Base-by-base conservation (phyloP, 1,140 invertebrate species). In the Drosophila ficusphila region DNA sequence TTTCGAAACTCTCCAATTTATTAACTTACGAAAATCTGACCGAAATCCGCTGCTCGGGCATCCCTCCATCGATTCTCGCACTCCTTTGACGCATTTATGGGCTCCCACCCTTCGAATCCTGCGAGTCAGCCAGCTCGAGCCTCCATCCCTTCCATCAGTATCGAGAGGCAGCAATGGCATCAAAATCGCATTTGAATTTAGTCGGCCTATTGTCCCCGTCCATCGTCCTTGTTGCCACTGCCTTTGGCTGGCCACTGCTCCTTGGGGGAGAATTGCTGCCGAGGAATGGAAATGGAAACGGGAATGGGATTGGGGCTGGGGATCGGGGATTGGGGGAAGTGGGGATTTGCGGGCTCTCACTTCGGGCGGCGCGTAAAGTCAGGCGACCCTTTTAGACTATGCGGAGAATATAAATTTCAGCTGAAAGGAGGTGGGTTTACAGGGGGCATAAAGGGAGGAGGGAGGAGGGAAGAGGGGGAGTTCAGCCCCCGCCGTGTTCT, bases 101-200 rank as follows among this genome's bases (percentile, higher is more conserved):
- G 61, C 44, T 41, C 16, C 19, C 23, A 16, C 25, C 16, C 31
- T n/a, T 9, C 8, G 18, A 33, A 23, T 39, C 36, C 39, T 47
- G 14, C 12, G 21, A 27, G 5, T 57, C 51, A 14, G 25, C 29
- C 36, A 31, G 52, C 57, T 58, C 60, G 56, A 68, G 34, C 34
- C 21, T 29, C 42, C 29, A 39, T 36, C 41, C 34, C 41, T 41
- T 38, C 31, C 49, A 33, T 52, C 57, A 16, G 56, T 90, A 90
- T 90, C 81, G 86, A 90, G 76, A 86, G 79, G 57, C 61, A 64
- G 74, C 68, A 79, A 88, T 88, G 73, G 85, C 86, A 85, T 79
- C 79, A 89, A 89, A 89, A 85, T 89, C 86, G 86, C 86, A 89
- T 89, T 89, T 89, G 86, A 90, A 89, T 89, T 89, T 89, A 89